Evolutionary conservation across 2,797 vertebrate species (phyloP), one percentile per base, ranked within the genome.

Genomic region (Perdix hodgsoniae): DNA sequence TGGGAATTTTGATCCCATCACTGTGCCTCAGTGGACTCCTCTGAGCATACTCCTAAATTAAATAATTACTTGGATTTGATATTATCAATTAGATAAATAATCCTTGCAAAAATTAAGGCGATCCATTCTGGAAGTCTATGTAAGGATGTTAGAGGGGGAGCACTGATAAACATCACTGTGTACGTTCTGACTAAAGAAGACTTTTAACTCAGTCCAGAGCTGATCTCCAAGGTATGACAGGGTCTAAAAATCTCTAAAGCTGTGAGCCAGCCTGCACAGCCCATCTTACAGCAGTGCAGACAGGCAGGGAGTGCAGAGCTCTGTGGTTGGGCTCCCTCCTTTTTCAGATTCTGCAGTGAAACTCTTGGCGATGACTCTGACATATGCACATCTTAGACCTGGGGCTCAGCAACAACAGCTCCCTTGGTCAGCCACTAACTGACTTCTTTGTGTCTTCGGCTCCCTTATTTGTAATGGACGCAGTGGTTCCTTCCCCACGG

Each of bases 401-500:
- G 40, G 61, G 31, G 66, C 74, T 74, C 81, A 60, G 81, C 49
- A n/a, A 63, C 6, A 1, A 7, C 50, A 29, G 10, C 24, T 14
- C 14, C 64, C 45, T 8, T 11, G 1, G 3, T 13, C 39, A 54
- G 7, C 19, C 31, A 4, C 63, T 2, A 15, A 24, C 75, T 14
- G 52, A 31, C 27, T 13, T 13, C 37, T 49, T 11, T 24, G 66
- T 31, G 13, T 70, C 67, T 72, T 35, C 14, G 23, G 70, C 1
- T 76, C n/a, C 60, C 39, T n/a, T 3, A 40, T 79, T 65, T 8
- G 33, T 71, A 26, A 6, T 2, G 24, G 54, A 10, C 71, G 23
- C 11, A 35, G 56, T 4, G 44, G 7, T 3, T 66, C 26, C 61
- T 40, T 35, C 44, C 50, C 52, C 49, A 5, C 0, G 18, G 14